These are phyloP conservation scores for Miichthys miiuy DNA, from an alignment of 2,797 vertebrate species.

Conservation along the genomic window DNA sequence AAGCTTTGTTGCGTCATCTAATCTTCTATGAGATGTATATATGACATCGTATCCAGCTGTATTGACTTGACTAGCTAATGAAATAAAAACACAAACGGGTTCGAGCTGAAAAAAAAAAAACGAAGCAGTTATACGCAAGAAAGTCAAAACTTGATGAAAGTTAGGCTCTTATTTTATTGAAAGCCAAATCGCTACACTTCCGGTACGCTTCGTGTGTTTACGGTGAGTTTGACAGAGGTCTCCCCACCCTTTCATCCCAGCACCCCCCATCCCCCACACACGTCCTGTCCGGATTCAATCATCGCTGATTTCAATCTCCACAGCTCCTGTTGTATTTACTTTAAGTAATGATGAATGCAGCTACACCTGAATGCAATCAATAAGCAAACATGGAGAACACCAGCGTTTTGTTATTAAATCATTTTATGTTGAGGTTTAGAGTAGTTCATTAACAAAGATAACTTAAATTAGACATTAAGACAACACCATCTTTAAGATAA, in stretches of 20 bases:
- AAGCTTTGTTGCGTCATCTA: rapidly evolving
- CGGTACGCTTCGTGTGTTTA: not conserved
- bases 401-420: not conserved
- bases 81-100: not conserved
- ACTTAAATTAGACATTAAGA: not conserved
- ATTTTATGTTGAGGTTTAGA: not conserved
- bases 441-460: not conserved
- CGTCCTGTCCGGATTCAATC: slow-evolving; percentile 59
- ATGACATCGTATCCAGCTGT: not conserved
- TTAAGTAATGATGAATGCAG: not conserved
- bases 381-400: not conserved
- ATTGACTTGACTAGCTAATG: not conserved
- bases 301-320: slow-evolving; percentile 21
- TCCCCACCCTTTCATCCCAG: slow-evolving; percentile 28
- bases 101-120: too few relatives aligned
- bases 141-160: rapidly evolving
- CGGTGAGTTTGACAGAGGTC: not conserved
- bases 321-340: not conserved
- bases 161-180: slow-evolving; percentile 36
- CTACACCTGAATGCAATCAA: not conserved
- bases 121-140: not conserved
- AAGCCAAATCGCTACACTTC: not conserved
- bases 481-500: not conserved
- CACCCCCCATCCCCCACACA: slow-evolving; percentile 65
- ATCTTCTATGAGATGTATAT: rapidly evolving